Percentiles rank a stretch among this genome's conserved stretches.
Conservation (phyloP, 2,113 vertebrate genomes). For the Sakesphorus luctuosus region DNA sequence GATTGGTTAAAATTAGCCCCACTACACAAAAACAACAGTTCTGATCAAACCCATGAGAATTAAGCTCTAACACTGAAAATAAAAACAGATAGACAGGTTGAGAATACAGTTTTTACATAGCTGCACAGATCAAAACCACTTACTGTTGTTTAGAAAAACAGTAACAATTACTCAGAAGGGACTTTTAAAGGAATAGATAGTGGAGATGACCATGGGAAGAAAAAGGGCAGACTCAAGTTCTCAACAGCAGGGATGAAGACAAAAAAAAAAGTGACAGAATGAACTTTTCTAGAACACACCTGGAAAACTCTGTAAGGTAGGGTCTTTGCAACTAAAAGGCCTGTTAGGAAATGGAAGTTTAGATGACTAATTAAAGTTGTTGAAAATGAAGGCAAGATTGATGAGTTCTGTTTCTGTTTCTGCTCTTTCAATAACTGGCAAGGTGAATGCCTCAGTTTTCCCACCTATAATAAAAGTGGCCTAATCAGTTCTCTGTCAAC, state of each 20-base stretch:
- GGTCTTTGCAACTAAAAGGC: not conserved
- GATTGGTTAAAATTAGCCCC: conserved; percentile 60
- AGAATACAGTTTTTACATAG: conserved; percentile 44
- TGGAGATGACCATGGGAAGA: not conserved
- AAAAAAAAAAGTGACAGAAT: not conserved
- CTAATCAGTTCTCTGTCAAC: not conserved
- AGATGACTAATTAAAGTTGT: not conserved
- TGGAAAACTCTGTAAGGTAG: not conserved
- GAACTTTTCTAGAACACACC: not conserved
- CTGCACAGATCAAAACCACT: conserved; percentile 26
- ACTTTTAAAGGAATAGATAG: conserved; percentile 44
- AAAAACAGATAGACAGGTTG: conserved; percentile 51
- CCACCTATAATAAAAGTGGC: not conserved
- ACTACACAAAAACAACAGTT: conserved; percentile 28
- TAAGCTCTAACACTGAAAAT: conserved; percentile 20
- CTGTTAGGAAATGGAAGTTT: conserved; percentile 20
- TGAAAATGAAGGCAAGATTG: not conserved
- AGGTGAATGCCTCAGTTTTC: not conserved
- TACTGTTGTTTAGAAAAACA: conserved; percentile 56
- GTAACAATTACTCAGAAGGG: conserved; percentile 8
- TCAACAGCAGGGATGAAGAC: not conserved
- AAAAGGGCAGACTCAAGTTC: not conserved
- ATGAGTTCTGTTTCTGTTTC: not conserved
- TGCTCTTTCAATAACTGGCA: not conserved
- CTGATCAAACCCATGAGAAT: conserved; percentile 53